Evolutionary conservation across 2,888 invertebrate genomes (phyloP).

Genomic region (Drosophila meridionalis): DNA sequence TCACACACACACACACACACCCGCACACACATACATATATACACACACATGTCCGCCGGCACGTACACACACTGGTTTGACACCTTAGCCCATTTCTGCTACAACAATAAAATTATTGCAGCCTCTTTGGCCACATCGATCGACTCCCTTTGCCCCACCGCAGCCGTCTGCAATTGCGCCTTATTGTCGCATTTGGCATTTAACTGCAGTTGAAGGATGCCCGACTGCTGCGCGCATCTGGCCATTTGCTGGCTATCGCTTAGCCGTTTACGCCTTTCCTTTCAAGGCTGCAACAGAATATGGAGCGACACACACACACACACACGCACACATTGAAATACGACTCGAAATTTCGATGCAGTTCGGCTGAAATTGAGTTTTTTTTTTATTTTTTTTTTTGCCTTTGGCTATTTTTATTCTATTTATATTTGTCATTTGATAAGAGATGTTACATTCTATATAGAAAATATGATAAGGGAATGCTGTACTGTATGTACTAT

Average conservation of each 20-base stretch:
- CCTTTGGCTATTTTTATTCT: too few species aligned
- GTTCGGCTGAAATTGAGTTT: neutral
- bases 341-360: slow-evolving; percentile 14
- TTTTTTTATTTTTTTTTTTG: too few species aligned
- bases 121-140: neutral
- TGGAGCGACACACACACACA: neutral
- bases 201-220: slow-evolving; percentile 71
- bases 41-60: slow-evolving; percentile 16
- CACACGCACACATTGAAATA: neutral
- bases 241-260: slow-evolving; percentile 10
- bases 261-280: slow-evolving; percentile 4
- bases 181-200: slow-evolving; percentile 69
- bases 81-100: slow-evolving; percentile 50
- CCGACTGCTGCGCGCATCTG: slow-evolving; percentile 12
- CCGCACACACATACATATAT: slow-evolving; percentile 16
- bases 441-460: too few species aligned
- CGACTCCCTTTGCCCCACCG: neutral
- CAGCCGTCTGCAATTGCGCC: slow-evolving; percentile 18
- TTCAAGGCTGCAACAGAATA: slow-evolving; percentile 27
- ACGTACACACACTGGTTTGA: slow-evolving; percentile 23
- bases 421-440: too few species aligned
- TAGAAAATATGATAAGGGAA: too few species aligned
- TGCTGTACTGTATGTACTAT: too few species aligned
- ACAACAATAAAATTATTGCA: slow-evolving; percentile 51
- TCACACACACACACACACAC: slow-evolving; percentile 17